Conservation (phyloP, 2,888 invertebrate species). For the Ennomos fuscantarius region DNA sequence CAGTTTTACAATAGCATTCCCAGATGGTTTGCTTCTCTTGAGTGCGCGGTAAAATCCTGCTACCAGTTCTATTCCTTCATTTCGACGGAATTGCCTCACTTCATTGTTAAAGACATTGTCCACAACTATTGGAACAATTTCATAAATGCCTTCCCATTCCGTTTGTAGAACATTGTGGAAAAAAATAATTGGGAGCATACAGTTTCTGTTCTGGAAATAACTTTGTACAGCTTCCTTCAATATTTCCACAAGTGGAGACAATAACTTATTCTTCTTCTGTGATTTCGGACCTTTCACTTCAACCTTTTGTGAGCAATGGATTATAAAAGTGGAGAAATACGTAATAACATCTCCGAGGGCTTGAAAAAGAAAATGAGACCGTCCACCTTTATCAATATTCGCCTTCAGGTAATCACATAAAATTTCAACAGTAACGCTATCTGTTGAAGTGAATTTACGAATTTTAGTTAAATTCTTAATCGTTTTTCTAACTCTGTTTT, state of each 20-base stretch:
- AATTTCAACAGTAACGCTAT: constrained; percentile 81
- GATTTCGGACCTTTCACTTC: constrained; percentile 54
- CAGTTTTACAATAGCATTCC: constrained; percentile 62
- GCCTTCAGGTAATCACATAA: constrained; percentile 84
- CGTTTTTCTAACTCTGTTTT: constrained; percentile 86
- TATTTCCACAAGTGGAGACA: constrained; percentile 73
- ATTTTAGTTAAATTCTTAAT: constrained; percentile 86
- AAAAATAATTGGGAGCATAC: constrained; percentile 86
- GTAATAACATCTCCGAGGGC: constrained; percentile 88
- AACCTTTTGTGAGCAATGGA: constrained; percentile 86
- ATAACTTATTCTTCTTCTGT: constrained; percentile 60
- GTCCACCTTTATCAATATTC: constrained; percentile 86
- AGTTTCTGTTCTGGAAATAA: constrained; percentile 87
- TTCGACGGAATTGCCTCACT: constrained; percentile 87
- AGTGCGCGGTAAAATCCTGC: constrained; percentile 87
- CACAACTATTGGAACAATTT: constrained; percentile 84
- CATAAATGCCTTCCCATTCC: constrained; percentile 87
- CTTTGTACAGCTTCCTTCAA: constrained; percentile 82
- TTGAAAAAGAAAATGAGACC: constrained; percentile 87
- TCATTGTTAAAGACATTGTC: constrained; percentile 85
- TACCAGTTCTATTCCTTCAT: constrained; percentile 88
- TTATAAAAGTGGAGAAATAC: constrained; percentile 87
- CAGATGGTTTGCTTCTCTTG: constrained; percentile 73
- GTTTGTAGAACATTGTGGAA: constrained; percentile 87
- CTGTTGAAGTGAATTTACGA: constrained; percentile 85